Evolutionary conservation across 2,113 vertebrate species (phyloP).

Genomic region (Urocitellus parryii): DNA sequence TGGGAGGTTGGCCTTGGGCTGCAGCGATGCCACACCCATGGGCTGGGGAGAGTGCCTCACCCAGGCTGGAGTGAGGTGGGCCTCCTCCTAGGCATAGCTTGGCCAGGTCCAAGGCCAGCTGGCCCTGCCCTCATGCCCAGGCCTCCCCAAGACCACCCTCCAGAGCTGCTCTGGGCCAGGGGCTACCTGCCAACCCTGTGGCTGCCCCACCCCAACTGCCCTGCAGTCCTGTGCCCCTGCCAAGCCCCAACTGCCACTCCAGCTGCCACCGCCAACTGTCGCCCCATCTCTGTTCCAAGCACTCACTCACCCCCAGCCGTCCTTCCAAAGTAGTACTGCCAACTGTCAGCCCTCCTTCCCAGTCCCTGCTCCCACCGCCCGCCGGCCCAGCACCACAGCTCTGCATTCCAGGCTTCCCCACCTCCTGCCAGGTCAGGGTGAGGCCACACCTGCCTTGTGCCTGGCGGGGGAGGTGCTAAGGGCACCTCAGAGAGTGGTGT

Average conservation of each 20-base stretch:
- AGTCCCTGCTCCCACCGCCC: conserved; percentile 26
- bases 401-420: conserved; percentile 35
- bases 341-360: conserved; percentile 65
- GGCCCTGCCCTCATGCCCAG: conserved; percentile 49
- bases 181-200: conserved; percentile 71
- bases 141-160: conserved; percentile 62
- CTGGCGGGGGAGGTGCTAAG: not conserved
- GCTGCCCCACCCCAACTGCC: conserved; percentile 72
- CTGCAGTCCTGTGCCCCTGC: conserved; percentile 67
- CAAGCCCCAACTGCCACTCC: conserved; percentile 80
- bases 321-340: conserved; percentile 68
- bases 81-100: not conserved
- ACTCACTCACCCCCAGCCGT: conserved; percentile 61
- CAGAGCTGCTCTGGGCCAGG: conserved; percentile 19
- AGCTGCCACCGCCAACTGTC: conserved; percentile 84
- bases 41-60: not conserved
- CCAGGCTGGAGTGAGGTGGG: not conserved
- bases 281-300: conserved; percentile 77
- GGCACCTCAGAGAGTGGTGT: not conserved
- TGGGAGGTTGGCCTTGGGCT: not conserved
- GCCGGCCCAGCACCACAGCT: not conserved
- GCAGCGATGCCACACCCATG: not conserved
- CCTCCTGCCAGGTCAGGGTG: not conserved
- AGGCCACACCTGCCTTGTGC: not conserved
- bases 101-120: conserved; percentile 31